Base-by-base conservation (phyloP, 1,140 invertebrate species). In the Lepidurus arcticus region DNA sequence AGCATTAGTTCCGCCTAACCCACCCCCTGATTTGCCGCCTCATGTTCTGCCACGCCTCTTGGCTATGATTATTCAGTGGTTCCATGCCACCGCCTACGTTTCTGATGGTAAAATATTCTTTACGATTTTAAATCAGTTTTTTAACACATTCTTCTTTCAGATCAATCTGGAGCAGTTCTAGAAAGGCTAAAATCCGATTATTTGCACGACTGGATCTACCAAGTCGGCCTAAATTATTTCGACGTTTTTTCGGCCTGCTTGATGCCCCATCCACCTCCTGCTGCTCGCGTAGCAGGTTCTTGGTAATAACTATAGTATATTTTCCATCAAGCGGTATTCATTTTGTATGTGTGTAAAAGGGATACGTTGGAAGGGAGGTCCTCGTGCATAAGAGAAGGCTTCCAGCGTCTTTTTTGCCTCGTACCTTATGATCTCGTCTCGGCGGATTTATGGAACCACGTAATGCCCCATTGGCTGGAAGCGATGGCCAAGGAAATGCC, bases 391-490 rank as follows among this genome's bases (percentile, higher is more conserved):
- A 96, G 95, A 86, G 97, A 99, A 85, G 97, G 94, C 0, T 87
- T 97, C 34, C 93, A 94, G 83, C 84, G 96, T 76, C 87, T 99
- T 21, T 95, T 98, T 83, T 98, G 96, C 84, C 86, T 99, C 44
- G 96, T 98, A 26, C 97, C 98, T 0, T 99, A 99, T 85, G 96
- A 98, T 82, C 93, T 99, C 16, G 96, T 99, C 79, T 96, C 94
- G 1, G 90, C 94, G 77, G 93, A 98, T 83, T 94, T 98, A 75
- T 99, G 97, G 97, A 94, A 98, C 84, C 92, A 94, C 83, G 94
- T 98, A 11, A 99, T 99, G 94, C 97, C 97, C 0, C 92, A 96
- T 83, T 99, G 97, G 97, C 92, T 99, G 90, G 96, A 99, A 87
- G 94, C 96, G 0, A 95, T 99, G 81, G 93, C 95, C 43, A 94